phyloP scores from a whole-genome alignment of 2,113 vertebrate species.

The Sigmodon hispidus region DNA sequence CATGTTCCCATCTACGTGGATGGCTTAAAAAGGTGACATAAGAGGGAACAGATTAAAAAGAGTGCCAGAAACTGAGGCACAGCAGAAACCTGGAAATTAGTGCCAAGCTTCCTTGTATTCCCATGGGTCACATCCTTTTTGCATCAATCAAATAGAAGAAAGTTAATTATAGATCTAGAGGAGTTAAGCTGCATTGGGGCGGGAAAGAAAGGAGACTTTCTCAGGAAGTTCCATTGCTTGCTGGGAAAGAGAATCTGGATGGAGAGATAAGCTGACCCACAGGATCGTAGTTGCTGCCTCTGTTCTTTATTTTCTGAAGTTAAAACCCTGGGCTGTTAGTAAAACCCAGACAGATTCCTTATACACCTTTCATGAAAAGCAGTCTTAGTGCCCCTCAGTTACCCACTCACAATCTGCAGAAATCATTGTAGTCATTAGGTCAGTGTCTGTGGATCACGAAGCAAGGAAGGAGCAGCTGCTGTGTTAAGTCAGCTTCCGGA shows the following conservation, averaged over 20 bases:
- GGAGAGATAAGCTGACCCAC: constrained; percentile 46
- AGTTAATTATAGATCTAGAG: constrained; percentile 50
- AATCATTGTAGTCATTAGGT: neutral
- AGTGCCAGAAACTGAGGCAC: neutral
- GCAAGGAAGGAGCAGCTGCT: neutral
- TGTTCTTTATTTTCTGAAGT: neutral
- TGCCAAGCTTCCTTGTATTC: neutral
- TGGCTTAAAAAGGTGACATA: neutral
- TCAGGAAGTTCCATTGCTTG: constrained; percentile 44
- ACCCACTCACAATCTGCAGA: neutral
- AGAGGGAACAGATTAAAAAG: neutral
- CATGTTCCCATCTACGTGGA: neutral
- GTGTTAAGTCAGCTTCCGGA: neutral
- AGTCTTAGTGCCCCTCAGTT: neutral
- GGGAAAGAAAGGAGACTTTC: constrained; percentile 26
- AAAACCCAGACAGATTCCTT: neutral
- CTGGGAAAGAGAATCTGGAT: constrained; percentile 10
- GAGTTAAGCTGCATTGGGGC: neutral
- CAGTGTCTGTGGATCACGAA: neutral
- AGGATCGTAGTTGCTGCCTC: neutral
- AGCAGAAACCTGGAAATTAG: neutral
- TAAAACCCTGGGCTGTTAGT: neutral
- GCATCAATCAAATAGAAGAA: neutral
- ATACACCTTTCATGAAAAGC: neutral
- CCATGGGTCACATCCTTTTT: neutral